Evolutionary conservation across 2,797 vertebrate genomes (phyloP).

Genomic region (Parauchenoglanis ngamensis): DNA sequence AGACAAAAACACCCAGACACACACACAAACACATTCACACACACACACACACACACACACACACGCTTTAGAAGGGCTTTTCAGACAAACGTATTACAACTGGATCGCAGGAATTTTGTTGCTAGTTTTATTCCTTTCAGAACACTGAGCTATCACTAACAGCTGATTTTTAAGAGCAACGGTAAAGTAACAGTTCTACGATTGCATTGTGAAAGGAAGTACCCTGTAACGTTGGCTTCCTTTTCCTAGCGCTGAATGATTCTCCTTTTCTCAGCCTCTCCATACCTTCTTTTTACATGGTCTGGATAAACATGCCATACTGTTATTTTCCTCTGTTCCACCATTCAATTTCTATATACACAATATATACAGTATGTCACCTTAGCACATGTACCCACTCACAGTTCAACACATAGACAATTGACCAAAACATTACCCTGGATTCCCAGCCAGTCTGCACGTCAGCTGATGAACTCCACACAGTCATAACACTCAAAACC

Average conservation of each 20-base stretch:
- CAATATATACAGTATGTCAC: background rate
- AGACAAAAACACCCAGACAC: slow-evolving; percentile 23
- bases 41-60: slow-evolving; percentile 31
- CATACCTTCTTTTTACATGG: too few species aligned
- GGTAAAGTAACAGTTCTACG: background rate
- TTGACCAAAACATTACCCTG: background rate
- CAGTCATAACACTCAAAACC: slow-evolving; percentile 1
- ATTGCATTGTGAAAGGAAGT: background rate
- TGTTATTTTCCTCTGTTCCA: background rate
- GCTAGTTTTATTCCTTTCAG: background rate
- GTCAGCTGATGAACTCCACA: slow-evolving; percentile 4
- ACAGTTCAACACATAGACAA: slow-evolving; percentile 4
- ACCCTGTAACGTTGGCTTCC: background rate
- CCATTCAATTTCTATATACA: background rate
- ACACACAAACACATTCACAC: slow-evolving; percentile 34
- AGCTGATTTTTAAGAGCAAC: background rate
- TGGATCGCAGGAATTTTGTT: background rate
- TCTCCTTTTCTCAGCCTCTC: background rate
- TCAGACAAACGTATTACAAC: slow-evolving; percentile 4
- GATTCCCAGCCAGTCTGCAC: background rate
- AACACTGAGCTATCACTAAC: background rate
- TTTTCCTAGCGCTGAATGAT: background rate
- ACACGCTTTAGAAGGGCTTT: slow-evolving; percentile 12
- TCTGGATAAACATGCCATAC: background rate
- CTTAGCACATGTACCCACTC: background rate